Evolutionary conservation across 1,140 invertebrate species (phyloP).

Genomic region (Drosophila arawakana): DNA sequence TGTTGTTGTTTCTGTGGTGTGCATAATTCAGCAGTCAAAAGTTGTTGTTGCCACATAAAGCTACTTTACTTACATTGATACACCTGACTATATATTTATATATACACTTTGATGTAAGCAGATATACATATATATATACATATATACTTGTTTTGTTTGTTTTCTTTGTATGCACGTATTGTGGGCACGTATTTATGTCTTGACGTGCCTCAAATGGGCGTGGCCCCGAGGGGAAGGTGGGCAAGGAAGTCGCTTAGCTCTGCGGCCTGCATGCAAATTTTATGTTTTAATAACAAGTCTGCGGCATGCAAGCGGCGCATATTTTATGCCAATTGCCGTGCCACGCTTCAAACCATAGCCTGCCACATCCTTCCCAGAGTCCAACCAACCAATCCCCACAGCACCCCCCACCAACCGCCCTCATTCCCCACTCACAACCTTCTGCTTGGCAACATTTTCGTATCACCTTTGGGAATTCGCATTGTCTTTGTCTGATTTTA

Average conservation of each 20-base stretch:
- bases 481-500: slow-evolving; percentile 26
- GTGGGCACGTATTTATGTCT: slow-evolving; percentile 61
- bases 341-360: slow-evolving; percentile 24
- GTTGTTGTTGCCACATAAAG: slow-evolving; percentile 47
- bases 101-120: background rate
- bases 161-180: background rate
- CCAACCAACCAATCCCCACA: background rate
- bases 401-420: background rate
- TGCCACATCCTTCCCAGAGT: slow-evolving; percentile 1
- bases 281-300: slow-evolving; percentile 82
- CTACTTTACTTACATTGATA: slow-evolving; percentile 24
- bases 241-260: slow-evolving; percentile 37
- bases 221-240: slow-evolving; percentile 31
- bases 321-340: slow-evolving; percentile 75
- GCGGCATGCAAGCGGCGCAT: slow-evolving; percentile 77
- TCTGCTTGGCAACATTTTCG: slow-evolving; percentile 1
- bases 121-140: background rate
- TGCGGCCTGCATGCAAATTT: slow-evolving; percentile 79
- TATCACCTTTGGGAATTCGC: slow-evolving; percentile 23
- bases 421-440: background rate
- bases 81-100: slow-evolving; percentile 28
- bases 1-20: slow-evolving; percentile 40
- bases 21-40: slow-evolving; percentile 72
- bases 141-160: too few species aligned
- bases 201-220: slow-evolving; percentile 13